A percentile compares a stretch with the other conserved stretches of the same genome.
Evolutionary conservation across 2,888 invertebrate species (phyloP).

Genomic region (Eupithecia subfuscata): DNA sequence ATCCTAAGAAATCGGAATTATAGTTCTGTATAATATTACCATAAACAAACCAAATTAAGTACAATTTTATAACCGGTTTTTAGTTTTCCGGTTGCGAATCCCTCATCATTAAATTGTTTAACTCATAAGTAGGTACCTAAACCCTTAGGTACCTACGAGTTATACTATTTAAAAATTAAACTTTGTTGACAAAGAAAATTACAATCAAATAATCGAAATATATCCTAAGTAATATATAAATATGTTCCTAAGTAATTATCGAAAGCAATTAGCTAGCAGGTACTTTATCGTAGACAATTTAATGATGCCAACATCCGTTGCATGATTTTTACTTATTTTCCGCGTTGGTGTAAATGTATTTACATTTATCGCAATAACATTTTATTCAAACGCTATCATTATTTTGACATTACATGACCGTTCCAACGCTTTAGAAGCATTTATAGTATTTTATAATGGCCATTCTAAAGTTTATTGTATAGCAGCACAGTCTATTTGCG

Average conservation of each 20-base stretch:
- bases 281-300: conserved; percentile 9
- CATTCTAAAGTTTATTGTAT: background rate
- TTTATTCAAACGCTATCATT: conserved; percentile 6
- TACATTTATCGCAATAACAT: background rate
- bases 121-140: too few relatives aligned
- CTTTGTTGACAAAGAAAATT: too few relatives aligned
- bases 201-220: too few relatives aligned
- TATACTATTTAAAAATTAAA: too few relatives aligned
- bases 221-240: too few relatives aligned
- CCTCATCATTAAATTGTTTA: too few relatives aligned
- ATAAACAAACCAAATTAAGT: too few relatives aligned
- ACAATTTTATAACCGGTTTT: too few relatives aligned
- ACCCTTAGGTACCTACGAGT: too few relatives aligned
- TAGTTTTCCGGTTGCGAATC: too few relatives aligned
- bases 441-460: background rate
- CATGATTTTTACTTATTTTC: background rate
- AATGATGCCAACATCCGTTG: conserved; percentile 1
- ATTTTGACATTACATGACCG: background rate
- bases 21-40: background rate
- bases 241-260: too few relatives aligned
- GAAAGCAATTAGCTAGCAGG: background rate
- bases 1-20: background rate
- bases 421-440: background rate
- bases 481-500: background rate
- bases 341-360: background rate